phyloP scores from a whole-genome alignment of 1,140 invertebrate species.

The Drosophila sechellia region DNA sequence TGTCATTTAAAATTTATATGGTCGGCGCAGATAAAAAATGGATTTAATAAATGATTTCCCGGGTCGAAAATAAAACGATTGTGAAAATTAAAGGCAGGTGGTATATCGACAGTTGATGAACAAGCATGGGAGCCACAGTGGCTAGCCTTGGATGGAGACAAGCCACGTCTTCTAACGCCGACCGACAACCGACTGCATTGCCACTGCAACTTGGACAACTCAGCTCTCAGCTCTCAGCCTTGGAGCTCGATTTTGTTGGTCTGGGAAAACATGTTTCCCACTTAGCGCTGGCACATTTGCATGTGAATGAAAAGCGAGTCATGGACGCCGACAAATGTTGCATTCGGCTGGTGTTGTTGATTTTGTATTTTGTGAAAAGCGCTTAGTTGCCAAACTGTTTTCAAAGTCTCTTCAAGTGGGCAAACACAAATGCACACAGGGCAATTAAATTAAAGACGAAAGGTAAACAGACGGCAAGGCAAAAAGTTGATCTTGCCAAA shows the following conservation, averaged over 20 bases:
- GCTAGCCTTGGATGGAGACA: slow-evolving; percentile 39
- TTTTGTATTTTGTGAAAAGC: slow-evolving; percentile 45
- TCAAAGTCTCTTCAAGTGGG: slow-evolving; percentile 24
- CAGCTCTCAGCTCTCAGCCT: slow-evolving; percentile 33
- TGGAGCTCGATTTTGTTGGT: slow-evolving; percentile 17
- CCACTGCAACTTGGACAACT: slow-evolving; percentile 17
- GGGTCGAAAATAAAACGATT: neutral
- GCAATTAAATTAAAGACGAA: slow-evolving; percentile 47
- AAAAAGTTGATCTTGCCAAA: slow-evolving; percentile 20
- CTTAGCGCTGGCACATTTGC: slow-evolving; percentile 38
- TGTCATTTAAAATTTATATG: slow-evolving; percentile 39
- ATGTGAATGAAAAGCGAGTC: slow-evolving; percentile 41
- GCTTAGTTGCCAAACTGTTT: slow-evolving; percentile 49
- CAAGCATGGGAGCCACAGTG: neutral
- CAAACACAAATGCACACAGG: slow-evolving; percentile 26
- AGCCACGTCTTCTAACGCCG: slow-evolving; percentile 28
- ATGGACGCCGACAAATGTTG: slow-evolving; percentile 39
- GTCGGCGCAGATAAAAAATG: slow-evolving; percentile 10
- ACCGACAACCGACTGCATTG: slow-evolving; percentile 7
- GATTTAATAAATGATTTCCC: slow-evolving; percentile 21
- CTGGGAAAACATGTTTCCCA: slow-evolving; percentile 50
- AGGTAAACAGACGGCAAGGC: slow-evolving; percentile 29
- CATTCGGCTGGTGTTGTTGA: slow-evolving; percentile 24
- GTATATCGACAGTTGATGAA: neutral
- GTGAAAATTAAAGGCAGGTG: slow-evolving; percentile 34